These are phyloP conservation scores for Neofelis nebulosa DNA, from an alignment of 2,113 vertebrate genomes.

Conservation along the genomic window DNA sequence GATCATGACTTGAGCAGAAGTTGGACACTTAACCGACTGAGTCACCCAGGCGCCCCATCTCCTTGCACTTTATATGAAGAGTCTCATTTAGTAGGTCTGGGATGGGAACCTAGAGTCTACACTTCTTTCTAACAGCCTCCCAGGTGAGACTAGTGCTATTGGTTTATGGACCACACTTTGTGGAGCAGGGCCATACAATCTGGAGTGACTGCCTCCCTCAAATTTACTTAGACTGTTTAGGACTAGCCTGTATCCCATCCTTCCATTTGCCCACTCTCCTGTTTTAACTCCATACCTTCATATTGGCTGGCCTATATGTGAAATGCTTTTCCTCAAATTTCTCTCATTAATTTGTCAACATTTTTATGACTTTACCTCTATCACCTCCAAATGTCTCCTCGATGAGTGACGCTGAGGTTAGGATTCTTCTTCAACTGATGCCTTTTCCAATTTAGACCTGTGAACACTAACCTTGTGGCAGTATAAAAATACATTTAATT, in stretches of 20 bases:
- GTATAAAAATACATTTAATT: slow-evolving; percentile 67
- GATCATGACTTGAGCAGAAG: too few species aligned
- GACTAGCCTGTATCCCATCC: not conserved
- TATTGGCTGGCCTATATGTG: not conserved
- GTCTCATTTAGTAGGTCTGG: not conserved
- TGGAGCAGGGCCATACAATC: not conserved
- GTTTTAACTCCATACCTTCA: not conserved
- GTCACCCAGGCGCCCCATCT: too few species aligned
- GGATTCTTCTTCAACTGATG: not conserved
- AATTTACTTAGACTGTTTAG: not conserved
- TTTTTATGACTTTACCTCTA: slow-evolving; percentile 16
- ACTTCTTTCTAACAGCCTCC: not conserved
- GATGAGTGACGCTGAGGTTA: not conserved
- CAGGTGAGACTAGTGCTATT: not conserved
- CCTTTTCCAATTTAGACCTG: slow-evolving; percentile 24
- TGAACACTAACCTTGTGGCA: not conserved
- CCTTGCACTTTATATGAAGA: not conserved
- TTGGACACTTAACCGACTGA: too few species aligned
- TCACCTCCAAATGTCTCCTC: not conserved
- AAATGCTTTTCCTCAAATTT: not conserved
- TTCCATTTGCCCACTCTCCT: not conserved
- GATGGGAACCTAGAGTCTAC: not conserved
- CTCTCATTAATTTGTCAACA: not conserved
- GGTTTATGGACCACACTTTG: not conserved
- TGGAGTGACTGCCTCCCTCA: not conserved